A percentile compares a stretch with the other conserved stretches of the same genome.
Conservation (phyloP, 2,797 vertebrate genomes). For the Gastrophryne carolinensis region DNA sequence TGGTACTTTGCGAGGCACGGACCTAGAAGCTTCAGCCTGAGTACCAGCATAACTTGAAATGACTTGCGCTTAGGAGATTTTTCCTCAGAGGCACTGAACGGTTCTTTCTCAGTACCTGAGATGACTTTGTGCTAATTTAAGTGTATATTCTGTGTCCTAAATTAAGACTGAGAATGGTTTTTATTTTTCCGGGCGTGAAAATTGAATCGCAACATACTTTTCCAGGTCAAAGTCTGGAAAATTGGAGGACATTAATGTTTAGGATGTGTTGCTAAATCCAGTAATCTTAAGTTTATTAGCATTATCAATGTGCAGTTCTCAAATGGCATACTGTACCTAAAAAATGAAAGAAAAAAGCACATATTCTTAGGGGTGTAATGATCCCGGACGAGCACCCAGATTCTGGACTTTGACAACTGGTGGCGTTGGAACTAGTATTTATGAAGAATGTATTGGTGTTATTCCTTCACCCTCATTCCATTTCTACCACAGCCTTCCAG, state of each 20-base stretch:
- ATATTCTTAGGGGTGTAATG: not conserved
- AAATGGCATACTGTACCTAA: not conserved
- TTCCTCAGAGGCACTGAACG: not conserved
- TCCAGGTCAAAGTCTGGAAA: not conserved
- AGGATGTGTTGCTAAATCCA: not conserved
- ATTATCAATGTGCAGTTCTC: not conserved
- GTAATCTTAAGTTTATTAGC: conserved; percentile 7
- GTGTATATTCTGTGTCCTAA: not conserved
- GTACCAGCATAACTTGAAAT: not conserved
- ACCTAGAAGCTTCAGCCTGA: not conserved
- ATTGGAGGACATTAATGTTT: not conserved
- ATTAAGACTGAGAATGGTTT: not conserved
- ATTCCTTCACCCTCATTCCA: not conserved
- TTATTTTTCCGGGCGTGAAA: not conserved
- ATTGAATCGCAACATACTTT: not conserved
- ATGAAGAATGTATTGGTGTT: not conserved
- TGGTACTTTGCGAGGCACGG: not conserved
- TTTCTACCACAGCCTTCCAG: conserved; percentile 16
- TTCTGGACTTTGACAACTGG: not conserved
- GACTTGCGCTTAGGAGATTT: not conserved
- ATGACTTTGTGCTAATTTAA: not conserved
- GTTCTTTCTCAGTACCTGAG: not conserved
- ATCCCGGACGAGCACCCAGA: not conserved
- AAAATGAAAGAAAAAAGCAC: too few species aligned
- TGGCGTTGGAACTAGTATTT: not conserved